Base-by-base conservation (phyloP, 2,113 vertebrate species). In the Muscicapa adusta region DNA sequence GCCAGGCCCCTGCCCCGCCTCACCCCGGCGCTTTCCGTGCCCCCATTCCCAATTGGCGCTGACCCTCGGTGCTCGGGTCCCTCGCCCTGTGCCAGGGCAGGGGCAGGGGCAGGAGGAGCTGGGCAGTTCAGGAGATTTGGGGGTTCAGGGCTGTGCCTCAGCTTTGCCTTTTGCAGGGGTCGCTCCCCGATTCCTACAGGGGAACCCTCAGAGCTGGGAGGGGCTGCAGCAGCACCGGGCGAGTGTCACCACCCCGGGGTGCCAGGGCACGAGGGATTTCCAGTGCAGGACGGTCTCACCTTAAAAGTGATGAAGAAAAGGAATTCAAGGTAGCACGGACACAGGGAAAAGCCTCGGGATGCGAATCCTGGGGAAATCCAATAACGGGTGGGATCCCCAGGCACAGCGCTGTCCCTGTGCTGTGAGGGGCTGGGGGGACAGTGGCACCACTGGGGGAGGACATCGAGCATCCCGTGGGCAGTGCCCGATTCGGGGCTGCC, bases 391-490 rank as follows among this genome's bases (percentile, higher is more conserved):
- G 28, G 43, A 50, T 20, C 25, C 5, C 5, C n/a, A 19, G 48
- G 24, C 12, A 20, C 48, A 50, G 45, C 1, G 0, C 5, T 43
- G 47, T 15, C 40, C 20, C 40, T 2, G 1, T 0, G 1, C 60
- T 34, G 3, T 0, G 13, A 29, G 38, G 5, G 5, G 7, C 43
- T 9, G 58, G 29, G 66, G 43, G 60, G 54, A n/a, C 31, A 12
- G 3, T 14, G 57, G 12, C 40, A 45, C 16, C 6, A 1, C 2
- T 0, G 4, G 12, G 19, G 56, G 51, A 25, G 9, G 29, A 28
- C 1, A 10, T 14, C 24, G 1, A 2, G 18, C 20, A 40, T 6
- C 47, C 3, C 0, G 4, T 0, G 20, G 5, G 23, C 8, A 3
- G 4, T 50, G 15, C 28, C 45, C 12, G 11, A 23, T 23, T n/a